Percentiles rank a stretch among this genome's conserved stretches.
Conservation (phyloP, 2,797 vertebrate genomes). For the Hirundo rustica region DNA sequence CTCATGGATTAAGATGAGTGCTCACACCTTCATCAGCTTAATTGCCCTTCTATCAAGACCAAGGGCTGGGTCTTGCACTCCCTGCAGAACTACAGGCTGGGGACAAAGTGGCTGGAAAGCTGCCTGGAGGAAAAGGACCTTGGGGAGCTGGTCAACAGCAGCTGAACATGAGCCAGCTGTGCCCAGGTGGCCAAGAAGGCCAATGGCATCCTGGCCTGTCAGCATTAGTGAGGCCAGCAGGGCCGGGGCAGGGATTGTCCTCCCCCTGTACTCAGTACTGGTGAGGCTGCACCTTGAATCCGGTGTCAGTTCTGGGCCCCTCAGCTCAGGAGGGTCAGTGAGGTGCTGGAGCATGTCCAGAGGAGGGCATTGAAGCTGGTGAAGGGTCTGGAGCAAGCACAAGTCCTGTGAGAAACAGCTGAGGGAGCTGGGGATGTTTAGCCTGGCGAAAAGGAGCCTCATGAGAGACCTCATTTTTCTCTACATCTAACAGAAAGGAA, state of each 20-base stretch:
- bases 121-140: background rate
- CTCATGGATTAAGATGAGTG: background rate
- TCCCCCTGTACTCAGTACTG: fast-evolving
- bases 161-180: background rate
- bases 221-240: background rate
- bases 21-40: background rate
- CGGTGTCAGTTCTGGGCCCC: background rate
- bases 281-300: fast-evolving
- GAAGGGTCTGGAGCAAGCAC: background rate
- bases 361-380: fast-evolving
- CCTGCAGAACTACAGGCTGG: no score
- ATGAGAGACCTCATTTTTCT: fast-evolving
- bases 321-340: fast-evolving
- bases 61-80: background rate
- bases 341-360: fast-evolving
- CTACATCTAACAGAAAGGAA: background rate
- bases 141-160: fast-evolving
- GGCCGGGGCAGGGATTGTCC: fast-evolving
- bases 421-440: background rate
- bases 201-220: background rate
- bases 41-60: background rate
- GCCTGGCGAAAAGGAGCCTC: background rate
- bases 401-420: fast-evolving
- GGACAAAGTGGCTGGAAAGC: background rate
- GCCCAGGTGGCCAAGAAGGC: background rate